These are phyloP conservation scores for Ibycter americanus DNA, from an alignment of 2,797 vertebrate genomes.

Conservation along the genomic window DNA sequence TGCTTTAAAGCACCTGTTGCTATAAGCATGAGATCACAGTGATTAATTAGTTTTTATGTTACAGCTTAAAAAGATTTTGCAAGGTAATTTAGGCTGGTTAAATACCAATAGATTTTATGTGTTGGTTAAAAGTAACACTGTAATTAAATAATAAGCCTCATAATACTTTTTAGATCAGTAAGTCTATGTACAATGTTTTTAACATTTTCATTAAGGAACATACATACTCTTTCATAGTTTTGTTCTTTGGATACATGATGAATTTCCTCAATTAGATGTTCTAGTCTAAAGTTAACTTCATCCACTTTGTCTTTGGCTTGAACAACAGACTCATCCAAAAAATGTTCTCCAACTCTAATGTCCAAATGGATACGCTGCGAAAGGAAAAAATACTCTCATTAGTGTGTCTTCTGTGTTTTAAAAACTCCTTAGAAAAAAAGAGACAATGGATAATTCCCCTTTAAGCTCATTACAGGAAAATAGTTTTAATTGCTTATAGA, in stretches of 20 bases:
- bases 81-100: not conserved
- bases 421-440: not conserved
- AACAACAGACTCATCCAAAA: constrained; percentile 69
- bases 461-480: not conserved
- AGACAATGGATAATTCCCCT: not conserved
- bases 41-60: not conserved
- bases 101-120: not conserved
- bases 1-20: not conserved
- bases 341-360: constrained; percentile 87
- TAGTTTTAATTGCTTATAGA: not conserved
- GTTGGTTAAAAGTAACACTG: not conserved
- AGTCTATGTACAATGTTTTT: not conserved
- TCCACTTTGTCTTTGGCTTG: constrained; percentile 85
- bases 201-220: not conserved
- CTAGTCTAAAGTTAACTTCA: constrained; percentile 77
- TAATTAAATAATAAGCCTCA: not conserved
- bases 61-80: not conserved
- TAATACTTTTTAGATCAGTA: not conserved
- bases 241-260: constrained; percentile 86
- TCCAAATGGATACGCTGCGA: constrained; percentile 88
- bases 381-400: not conserved
- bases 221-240: constrained; percentile 86
- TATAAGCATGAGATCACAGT: not conserved
- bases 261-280: constrained; percentile 85
- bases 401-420: not conserved